phyloP scores from a whole-genome alignment of 2,888 invertebrate species.

The Aleiodes alternator region DNA sequence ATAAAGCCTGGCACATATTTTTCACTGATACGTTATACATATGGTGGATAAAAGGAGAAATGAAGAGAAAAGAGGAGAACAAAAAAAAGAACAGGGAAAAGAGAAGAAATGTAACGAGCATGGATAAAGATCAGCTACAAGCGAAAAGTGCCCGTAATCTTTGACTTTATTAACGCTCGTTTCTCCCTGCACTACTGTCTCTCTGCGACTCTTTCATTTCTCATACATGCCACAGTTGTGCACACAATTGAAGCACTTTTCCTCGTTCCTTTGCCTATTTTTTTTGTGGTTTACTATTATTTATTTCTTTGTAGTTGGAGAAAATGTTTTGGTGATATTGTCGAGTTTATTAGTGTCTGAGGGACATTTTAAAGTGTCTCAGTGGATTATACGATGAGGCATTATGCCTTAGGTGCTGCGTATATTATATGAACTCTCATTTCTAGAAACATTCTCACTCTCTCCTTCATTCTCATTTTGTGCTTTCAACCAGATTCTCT shows the following conservation, averaged over 20 bases:
- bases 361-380: constrained; percentile 25
- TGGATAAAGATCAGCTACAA: constrained; percentile 14
- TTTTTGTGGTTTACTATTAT: constrained; percentile 3
- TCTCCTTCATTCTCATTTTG: constrained; percentile 47
- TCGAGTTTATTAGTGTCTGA: constrained; percentile 43
- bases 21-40: constrained; percentile 23
- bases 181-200: constrained; percentile 26
- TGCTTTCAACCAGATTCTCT: constrained; percentile 63
- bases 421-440: background rate
- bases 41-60: constrained; percentile 3
- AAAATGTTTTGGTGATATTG: constrained; percentile 28
- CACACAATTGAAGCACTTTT: constrained; percentile 8
- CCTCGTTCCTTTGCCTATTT: background rate
- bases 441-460: background rate
- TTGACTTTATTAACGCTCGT: constrained; percentile 46
- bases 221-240: background rate
- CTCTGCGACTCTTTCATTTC: constrained; percentile 22
- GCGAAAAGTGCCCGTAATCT: constrained; percentile 45
- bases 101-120: constrained; percentile 24
- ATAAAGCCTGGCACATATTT: constrained; percentile 38
- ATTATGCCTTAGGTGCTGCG: background rate
- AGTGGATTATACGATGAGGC: background rate
- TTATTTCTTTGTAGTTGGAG: constrained; percentile 15
- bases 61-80: background rate
- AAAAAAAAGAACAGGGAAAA: background rate